These are phyloP conservation scores for Malaclemys terrapin DNA, from an alignment of 2,113 vertebrate species.

Conservation along the genomic window DNA sequence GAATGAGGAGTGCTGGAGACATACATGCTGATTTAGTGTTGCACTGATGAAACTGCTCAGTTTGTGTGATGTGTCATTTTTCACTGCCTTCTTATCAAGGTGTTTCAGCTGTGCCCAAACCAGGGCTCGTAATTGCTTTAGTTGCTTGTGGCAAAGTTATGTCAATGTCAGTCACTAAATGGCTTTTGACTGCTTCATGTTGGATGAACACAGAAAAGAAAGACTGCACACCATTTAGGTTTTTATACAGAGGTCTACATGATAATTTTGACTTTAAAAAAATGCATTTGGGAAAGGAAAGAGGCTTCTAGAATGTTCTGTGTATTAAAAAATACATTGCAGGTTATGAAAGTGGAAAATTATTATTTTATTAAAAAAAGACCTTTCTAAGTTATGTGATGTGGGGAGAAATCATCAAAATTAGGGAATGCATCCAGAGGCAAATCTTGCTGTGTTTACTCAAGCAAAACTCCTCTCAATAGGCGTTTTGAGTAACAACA, in stretches of 20 bases:
- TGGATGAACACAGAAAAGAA: conserved; percentile 67
- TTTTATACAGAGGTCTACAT: conserved; percentile 15
- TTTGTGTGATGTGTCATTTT: conserved; percentile 83
- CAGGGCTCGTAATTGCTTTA: conserved; percentile 81
- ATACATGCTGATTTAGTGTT: conserved; percentile 82
- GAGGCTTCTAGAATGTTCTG: conserved; percentile 11
- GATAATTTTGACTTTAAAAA: conserved; percentile 12
- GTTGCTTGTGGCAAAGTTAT: conserved; percentile 87
- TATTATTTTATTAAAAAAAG: not conserved
- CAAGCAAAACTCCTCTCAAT: not conserved
- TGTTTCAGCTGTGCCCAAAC: conserved; percentile 82
- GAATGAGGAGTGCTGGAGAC: conserved; percentile 69
- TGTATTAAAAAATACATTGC: not conserved
- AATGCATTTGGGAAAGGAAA: not conserved
- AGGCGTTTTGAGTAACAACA: accelerated
- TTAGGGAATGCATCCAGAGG: not conserved
- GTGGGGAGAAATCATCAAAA: not conserved
- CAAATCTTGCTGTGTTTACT: not conserved
- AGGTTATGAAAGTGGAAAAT: conserved; percentile 23
- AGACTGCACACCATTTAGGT: conserved; percentile 5
- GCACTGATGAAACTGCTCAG: conserved; percentile 78
- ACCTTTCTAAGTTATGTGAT: not conserved
- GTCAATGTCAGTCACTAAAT: conserved; percentile 85
- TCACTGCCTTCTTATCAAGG: conserved; percentile 84
- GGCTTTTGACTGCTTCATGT: conserved; percentile 79